These are phyloP conservation scores for Alosa sapidissima DNA, from an alignment of 2,797 vertebrate species.

Conservation along the genomic window DNA sequence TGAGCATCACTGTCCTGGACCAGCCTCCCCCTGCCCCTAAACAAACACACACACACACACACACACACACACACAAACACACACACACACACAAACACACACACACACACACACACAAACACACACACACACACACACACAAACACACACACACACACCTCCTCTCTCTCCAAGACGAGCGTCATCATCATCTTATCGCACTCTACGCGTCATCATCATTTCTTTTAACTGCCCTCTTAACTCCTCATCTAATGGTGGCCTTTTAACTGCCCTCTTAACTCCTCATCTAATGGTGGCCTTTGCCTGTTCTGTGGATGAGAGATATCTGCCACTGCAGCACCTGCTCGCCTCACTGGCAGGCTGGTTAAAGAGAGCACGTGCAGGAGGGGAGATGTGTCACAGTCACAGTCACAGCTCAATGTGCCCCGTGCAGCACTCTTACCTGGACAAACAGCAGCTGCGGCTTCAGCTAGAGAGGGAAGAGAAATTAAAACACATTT, in stretches of 20 bases:
- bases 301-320: background rate
- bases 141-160: no score
- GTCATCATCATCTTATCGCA: background rate
- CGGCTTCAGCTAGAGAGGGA: slow-evolving; percentile 55
- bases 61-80: no score
- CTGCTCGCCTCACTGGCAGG: background rate
- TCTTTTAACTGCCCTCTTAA: background rate
- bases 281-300: background rate
- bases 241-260: background rate
- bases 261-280: background rate
- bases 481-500: slow-evolving; percentile 7
- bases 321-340: no score
- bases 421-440: slow-evolving; percentile 37
- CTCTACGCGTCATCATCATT: background rate
- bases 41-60: no score
- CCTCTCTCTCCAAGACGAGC: background rate
- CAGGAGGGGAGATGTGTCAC: background rate
- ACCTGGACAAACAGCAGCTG: slow-evolving; percentile 57
- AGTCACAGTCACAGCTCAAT: background rate
- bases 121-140: no score
- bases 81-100: no score
- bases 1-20: background rate
- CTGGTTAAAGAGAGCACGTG: background rate
- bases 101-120: background rate
- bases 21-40: background rate